Base-by-base conservation (phyloP, 2,797 vertebrate species). In the Heteromormyrus szaboi region DNA sequence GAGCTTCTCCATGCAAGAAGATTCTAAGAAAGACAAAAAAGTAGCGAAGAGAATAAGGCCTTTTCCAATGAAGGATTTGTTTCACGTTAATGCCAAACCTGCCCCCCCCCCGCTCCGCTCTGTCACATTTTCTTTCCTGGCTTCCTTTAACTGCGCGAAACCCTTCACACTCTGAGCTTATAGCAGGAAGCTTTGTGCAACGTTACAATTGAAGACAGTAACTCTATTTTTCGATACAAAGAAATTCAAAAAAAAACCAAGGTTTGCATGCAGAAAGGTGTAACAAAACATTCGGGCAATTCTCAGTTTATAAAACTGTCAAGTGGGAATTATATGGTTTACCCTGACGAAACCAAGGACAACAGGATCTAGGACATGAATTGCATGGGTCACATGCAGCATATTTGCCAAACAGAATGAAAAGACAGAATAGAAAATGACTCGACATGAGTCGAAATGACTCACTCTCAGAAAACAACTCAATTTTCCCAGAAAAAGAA, bases 1-100 rank as follows among this genome's bases (percentile, higher is more conserved):
- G 88, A 99, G 95, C 86, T 97, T 96, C 94, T 98, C 97, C 96
- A 98, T 96, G 92, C 97, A 98, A 86, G 96, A 95, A 2, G 97
- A 96, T 92, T 99, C 97, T 98, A 89, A 92, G 72, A 90, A n/a
- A 54, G 2, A 48, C 25, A 59, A 14, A 59, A 88, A 25, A 44
- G 14, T n/a, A 17, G 51, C 8, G 0, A 37, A 56, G 2, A 37
- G 4, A 86, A 54, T 37, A 37, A 86, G 11, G 25, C 62, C 62
- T 68, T 33, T 68, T 50, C 41, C 44, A 22, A n/a, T 46, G 46
- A n/a, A 86, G 1, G 29, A 41, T 86, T 86, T 50, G 22, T 51
- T 51, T 53, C 48, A 14, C 25, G 9, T 25, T 14, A 25, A 85
- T 25, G 22, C 22, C 19, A 22, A 41, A 41, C 37, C 37, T 41